Conservation (phyloP, 2,888 invertebrate genomes). For the Timandra comae region DNA sequence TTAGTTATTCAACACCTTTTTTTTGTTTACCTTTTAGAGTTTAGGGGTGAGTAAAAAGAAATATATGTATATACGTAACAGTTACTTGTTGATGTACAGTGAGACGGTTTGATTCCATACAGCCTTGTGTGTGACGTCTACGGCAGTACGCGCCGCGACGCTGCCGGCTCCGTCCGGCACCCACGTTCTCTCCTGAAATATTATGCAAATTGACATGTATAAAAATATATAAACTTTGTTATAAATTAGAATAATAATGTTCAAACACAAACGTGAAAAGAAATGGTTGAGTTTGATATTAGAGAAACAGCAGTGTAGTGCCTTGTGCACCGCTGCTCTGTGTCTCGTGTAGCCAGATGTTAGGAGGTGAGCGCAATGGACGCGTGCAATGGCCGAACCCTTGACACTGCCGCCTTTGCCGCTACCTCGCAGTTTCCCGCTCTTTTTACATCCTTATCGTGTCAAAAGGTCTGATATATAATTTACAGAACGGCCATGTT, state of each 20-base stretch:
- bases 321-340: slow-evolving; percentile 24
- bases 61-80: no score
- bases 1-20: no score
- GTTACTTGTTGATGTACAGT: slow-evolving; percentile 35
- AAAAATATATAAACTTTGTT: no score
- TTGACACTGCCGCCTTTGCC: slow-evolving; percentile 66
- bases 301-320: slow-evolving; percentile 28
- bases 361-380: slow-evolving; percentile 51
- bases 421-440: slow-evolving; percentile 48
- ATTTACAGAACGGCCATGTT: no score
- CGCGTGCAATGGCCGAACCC: slow-evolving; percentile 64
- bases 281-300: neutral
- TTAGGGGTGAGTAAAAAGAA: no score
- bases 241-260: no score
- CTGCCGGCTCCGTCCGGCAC: slow-evolving; percentile 6
- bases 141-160: slow-evolving; percentile 43
- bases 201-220: neutral
- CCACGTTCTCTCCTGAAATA: slow-evolving; percentile 7
- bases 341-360: slow-evolving; percentile 25
- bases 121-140: slow-evolving; percentile 13
- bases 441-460: slow-evolving; percentile 60
- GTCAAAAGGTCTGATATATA: slow-evolving; percentile 52
- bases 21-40: no score
- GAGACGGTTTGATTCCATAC: no score
- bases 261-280: no score